Conservation (phyloP, 2,797 vertebrate genomes). For the Hylomyscus alleni region DNA sequence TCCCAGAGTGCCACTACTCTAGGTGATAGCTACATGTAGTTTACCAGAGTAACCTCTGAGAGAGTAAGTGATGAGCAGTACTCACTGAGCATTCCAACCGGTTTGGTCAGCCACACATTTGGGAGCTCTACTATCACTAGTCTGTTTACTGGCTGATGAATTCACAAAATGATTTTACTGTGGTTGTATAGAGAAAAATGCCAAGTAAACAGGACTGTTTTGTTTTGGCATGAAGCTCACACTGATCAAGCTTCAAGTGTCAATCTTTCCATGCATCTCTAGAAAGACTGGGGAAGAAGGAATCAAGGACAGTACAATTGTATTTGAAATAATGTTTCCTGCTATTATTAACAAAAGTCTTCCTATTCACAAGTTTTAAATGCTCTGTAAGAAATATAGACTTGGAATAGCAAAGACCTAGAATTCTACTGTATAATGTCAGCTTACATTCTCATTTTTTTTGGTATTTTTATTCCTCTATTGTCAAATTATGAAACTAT, state of each 20-base stretch:
- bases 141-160: slow-evolving; percentile 34
- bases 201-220: background rate
- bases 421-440: background rate
- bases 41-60: background rate
- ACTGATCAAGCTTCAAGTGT: background rate
- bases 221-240: background rate
- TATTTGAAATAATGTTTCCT: background rate
- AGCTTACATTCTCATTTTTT: background rate
- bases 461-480: background rate
- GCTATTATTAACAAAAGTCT: slow-evolving; percentile 31
- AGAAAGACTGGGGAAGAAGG: slow-evolving; percentile 35
- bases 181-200: slow-evolving; percentile 29
- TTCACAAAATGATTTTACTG: slow-evolving; percentile 50
- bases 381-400: background rate
- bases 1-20: rapidly evolving
- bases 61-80: background rate
- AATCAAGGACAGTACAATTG: background rate
- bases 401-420: background rate
- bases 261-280: slow-evolving; percentile 30
- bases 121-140: background rate
- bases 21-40: background rate
- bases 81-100: background rate
- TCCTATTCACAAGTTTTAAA: slow-evolving; percentile 40
- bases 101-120: background rate
- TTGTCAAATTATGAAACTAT: background rate